Percentiles rank a stretch among this genome's conserved stretches.
These are phyloP conservation scores for Pyrgus malvae DNA, from an alignment of 2,888 invertebrate genomes.

Conservation along the genomic window DNA sequence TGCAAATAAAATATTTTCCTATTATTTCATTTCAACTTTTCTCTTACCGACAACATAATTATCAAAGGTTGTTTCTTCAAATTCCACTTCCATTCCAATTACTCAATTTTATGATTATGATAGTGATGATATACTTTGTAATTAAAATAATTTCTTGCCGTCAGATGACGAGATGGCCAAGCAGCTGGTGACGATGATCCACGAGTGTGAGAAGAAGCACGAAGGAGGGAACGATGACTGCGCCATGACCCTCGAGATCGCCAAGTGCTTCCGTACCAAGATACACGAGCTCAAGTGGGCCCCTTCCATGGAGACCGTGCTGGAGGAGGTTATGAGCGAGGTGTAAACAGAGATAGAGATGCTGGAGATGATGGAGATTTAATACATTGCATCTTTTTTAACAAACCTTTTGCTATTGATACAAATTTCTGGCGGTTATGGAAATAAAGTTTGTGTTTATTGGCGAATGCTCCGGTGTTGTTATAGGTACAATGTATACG, in stretches of 20 bases:
- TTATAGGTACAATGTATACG: no score
- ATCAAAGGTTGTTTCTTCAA: no score
- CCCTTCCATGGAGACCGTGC: conserved; percentile 57
- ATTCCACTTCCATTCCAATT: no score
- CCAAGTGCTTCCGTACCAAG: conserved; percentile 67
- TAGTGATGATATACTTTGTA: no score
- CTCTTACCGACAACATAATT: no score
- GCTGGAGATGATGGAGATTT: not conserved
- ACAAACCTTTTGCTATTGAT: no score
- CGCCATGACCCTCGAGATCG: conserved; percentile 48
- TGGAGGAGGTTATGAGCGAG: conserved; percentile 61
- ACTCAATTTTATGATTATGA: no score
- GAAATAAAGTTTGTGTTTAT: no score
- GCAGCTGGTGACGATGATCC: conserved; percentile 56
- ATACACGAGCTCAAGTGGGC: conserved; percentile 71
- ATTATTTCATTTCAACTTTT: no score
- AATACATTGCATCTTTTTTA: not conserved
- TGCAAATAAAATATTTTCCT: no score
- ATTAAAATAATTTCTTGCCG: not conserved
- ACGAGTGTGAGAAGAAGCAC: conserved; percentile 52
- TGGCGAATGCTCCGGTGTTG: no score
- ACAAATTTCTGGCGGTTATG: no score
- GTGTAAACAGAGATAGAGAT: conserved; percentile 30
- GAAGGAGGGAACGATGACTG: conserved; percentile 49
- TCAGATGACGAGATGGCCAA: conserved; percentile 60